Conservation (phyloP, 2,113 vertebrate genomes). For the Gymnobelideus leadbeateri region DNA sequence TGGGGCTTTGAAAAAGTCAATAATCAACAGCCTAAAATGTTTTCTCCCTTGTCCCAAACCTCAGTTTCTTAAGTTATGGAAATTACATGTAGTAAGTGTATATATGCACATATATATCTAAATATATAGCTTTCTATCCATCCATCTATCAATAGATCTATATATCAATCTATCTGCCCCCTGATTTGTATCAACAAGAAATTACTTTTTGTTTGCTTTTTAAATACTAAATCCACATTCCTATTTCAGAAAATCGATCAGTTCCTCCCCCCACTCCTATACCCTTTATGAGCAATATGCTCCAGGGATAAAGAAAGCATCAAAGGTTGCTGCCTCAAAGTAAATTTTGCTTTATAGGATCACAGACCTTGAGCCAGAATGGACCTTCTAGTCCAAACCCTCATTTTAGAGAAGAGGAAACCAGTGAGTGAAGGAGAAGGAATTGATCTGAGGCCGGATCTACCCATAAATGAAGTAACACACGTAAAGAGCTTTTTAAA, state of each 20-base stretch:
- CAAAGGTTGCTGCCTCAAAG: neutral
- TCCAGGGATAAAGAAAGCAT: neutral
- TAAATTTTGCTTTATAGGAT: neutral
- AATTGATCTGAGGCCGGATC: too few species aligned
- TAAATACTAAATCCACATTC: neutral
- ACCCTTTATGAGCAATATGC: neutral
- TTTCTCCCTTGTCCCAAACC: neutral
- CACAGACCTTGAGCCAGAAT: neutral
- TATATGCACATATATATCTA: neutral
- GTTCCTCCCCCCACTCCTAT: neutral
- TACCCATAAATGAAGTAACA: too few species aligned
- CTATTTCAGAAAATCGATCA: neutral
- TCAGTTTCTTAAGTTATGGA: conserved; percentile 12
- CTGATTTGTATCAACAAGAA: neutral
- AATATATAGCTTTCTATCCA: neutral
- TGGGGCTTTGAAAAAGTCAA: conserved; percentile 5
- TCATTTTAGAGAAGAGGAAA: neutral
- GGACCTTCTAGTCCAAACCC: neutral
- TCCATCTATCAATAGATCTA: too few species aligned
- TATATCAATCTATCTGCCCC: too few species aligned
- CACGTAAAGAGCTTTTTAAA: too few species aligned
- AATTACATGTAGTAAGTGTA: neutral
- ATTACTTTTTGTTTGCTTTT: neutral
- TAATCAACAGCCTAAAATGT: neutral
- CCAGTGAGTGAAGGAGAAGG: too few species aligned